phyloP scores from a whole-genome alignment of 2,888 invertebrate genomes.

The Phyllotreta cruciferae region DNA sequence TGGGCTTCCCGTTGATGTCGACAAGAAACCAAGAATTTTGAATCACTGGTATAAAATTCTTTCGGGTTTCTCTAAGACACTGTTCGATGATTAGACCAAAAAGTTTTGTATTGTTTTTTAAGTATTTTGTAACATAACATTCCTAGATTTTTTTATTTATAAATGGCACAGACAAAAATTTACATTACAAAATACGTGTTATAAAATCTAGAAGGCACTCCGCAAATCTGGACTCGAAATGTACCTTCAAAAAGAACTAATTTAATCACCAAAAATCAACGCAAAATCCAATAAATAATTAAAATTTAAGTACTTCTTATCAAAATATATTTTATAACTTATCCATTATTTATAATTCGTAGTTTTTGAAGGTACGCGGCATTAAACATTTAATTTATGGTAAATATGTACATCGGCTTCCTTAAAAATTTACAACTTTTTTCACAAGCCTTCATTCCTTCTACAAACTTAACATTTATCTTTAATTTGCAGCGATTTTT shows the following conservation, averaged over 20 bases:
- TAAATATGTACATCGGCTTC: slow-evolving; percentile 51
- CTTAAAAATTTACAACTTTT: slow-evolving; percentile 46
- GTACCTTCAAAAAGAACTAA: slow-evolving; percentile 31
- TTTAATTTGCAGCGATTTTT: slow-evolving; percentile 24
- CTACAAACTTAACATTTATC: slow-evolving; percentile 7
- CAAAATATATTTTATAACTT: no score
- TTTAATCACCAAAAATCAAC: not conserved
- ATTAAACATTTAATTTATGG: slow-evolving; percentile 19
- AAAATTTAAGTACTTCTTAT: not conserved
- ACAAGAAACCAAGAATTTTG: slow-evolving; percentile 8
- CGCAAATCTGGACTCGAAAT: slow-evolving; percentile 50
- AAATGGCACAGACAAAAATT: slow-evolving; percentile 40
- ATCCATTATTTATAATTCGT: no score
- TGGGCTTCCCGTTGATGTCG: not conserved
- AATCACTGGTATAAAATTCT: slow-evolving; percentile 7
- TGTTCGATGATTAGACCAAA: slow-evolving; percentile 5
- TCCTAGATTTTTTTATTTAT: slow-evolving; percentile 17
- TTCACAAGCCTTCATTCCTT: slow-evolving; percentile 53
- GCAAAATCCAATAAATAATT: not conserved
- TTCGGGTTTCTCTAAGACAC: no score
- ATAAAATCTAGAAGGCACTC: slow-evolving; percentile 55
- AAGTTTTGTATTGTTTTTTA: slow-evolving; percentile 13
- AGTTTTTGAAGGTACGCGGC: slow-evolving; percentile 19
- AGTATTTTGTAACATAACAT: slow-evolving; percentile 37
- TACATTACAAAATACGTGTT: slow-evolving; percentile 31